phyloP scores from a whole-genome alignment of 1,140 invertebrate species.

The Musca vetustissima region DNA sequence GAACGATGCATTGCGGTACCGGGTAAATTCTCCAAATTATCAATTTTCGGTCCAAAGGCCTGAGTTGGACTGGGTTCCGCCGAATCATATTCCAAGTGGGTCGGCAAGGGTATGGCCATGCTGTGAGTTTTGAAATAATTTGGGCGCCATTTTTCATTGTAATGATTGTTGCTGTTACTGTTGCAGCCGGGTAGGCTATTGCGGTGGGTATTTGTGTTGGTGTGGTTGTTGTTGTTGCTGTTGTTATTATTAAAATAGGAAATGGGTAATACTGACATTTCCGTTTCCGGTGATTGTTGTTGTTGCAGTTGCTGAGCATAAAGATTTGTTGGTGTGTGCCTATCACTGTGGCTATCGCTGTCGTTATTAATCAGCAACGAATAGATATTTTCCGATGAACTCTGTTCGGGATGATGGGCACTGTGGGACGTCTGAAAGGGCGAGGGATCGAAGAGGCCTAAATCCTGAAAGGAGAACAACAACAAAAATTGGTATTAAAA shows the following conservation, averaged over 20 bases:
- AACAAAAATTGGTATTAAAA: background rate
- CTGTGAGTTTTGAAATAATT: conserved; percentile 32
- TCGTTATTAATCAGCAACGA: conserved; percentile 25
- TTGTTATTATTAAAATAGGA: background rate
- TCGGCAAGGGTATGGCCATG: conserved; percentile 42
- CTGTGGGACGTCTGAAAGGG: conserved; percentile 16
- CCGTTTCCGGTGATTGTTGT: conserved; percentile 6
- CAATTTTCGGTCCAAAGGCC: conserved; percentile 45
- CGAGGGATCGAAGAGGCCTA: conserved; percentile 6
- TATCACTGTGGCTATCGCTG: background rate
- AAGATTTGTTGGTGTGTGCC: too few relatives aligned
- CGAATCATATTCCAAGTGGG: conserved; percentile 48
- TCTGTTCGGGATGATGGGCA: background rate
- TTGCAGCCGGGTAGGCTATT: background rate
- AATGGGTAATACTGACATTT: conserved; percentile 1
- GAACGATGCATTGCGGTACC: conserved; percentile 46
- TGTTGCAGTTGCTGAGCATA: background rate
- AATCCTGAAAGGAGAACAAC: conserved; percentile 15
- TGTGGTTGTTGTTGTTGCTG: background rate
- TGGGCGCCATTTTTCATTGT: conserved; percentile 46
- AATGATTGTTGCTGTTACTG: conserved; percentile 9
- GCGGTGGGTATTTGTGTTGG: background rate
- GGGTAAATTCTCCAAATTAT: conserved; percentile 46
- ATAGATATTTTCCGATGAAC: conserved; percentile 29
- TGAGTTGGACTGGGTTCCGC: conserved; percentile 51